Percentiles rank a stretch among this genome's conserved stretches.
Evolutionary conservation across 2,888 invertebrate species (phyloP).

Genomic region (Habrosyne pyritoides): DNA sequence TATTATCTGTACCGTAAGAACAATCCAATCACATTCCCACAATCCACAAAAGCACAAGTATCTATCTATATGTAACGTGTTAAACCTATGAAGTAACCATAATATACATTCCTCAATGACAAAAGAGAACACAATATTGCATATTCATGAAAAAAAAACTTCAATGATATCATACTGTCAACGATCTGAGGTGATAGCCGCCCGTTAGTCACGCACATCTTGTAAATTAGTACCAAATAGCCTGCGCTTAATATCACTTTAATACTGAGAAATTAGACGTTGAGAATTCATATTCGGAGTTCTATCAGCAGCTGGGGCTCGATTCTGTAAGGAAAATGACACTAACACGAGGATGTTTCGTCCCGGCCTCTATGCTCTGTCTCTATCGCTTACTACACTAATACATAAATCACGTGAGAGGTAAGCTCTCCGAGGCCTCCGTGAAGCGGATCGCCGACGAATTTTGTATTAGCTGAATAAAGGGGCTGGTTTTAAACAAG

Average conservation of each 20-base stretch:
- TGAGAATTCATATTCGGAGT: neutral
- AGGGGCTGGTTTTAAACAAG: too few species aligned
- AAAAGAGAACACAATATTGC: neutral
- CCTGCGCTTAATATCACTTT: neutral
- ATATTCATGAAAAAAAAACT: neutral
- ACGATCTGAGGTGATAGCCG: slow-evolving; percentile 1
- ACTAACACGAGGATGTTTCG: too few species aligned
- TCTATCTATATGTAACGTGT: neutral
- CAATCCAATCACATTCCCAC: slow-evolving; percentile 1
- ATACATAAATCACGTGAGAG: too few species aligned
- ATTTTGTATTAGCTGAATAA: too few species aligned
- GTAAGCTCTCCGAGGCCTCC: too few species aligned
- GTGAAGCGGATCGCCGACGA: too few species aligned
- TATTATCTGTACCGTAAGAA: neutral
- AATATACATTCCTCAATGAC: neutral
- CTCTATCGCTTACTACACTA: too few species aligned
- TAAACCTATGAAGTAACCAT: neutral
- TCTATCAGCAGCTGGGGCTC: neutral
- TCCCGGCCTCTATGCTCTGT: too few species aligned
- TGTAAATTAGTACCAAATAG: neutral
- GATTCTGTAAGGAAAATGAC: too few species aligned
- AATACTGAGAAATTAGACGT: neutral
- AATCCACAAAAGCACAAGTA: neutral
- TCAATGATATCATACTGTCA: neutral
- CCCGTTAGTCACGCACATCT: neutral